These are phyloP conservation scores for Enteromius fasciolatus DNA, from an alignment of 2,797 vertebrate genomes.

Conservation along the genomic window DNA sequence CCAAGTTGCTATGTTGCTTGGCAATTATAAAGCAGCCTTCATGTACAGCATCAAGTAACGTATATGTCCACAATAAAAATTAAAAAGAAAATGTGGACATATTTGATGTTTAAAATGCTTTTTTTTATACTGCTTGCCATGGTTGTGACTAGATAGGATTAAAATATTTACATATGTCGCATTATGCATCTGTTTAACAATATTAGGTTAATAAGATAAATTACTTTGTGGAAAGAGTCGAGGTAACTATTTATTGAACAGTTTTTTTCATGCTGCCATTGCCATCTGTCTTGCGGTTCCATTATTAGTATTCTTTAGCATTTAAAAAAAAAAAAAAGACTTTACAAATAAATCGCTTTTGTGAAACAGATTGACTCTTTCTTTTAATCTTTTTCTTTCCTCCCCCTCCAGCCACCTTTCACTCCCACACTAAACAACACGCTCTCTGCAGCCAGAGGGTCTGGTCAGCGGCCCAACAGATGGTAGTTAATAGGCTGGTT, in stretches of 20 bases:
- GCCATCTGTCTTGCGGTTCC: neutral
- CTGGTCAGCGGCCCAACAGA: conserved; percentile 49
- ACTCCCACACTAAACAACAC: conserved; percentile 34
- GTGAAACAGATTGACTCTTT: conserved; percentile 32
- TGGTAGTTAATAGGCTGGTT: conserved; percentile 59
- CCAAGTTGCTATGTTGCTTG: neutral
- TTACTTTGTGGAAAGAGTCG: neutral
- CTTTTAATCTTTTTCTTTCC: conserved; percentile 37
- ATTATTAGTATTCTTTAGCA: neutral
- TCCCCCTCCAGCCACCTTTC: conserved; percentile 40
- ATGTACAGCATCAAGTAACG: neutral
- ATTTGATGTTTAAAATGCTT: neutral
- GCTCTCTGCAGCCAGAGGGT: conserved; percentile 41
- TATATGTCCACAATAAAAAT: neutral
- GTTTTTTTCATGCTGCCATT: neutral
- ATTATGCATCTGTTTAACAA: neutral
- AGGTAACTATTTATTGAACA: neutral
- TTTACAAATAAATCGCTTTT: conserved; percentile 27
- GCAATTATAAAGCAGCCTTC: neutral
- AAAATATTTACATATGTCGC: neutral
- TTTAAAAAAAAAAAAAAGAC: neutral
- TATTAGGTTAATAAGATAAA: neutral
- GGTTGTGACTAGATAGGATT: neutral
- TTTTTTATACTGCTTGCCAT: neutral
- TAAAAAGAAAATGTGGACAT: neutral